Base-by-base conservation (phyloP, 1,140 invertebrate genomes). In the Gryon sp. region DNA sequence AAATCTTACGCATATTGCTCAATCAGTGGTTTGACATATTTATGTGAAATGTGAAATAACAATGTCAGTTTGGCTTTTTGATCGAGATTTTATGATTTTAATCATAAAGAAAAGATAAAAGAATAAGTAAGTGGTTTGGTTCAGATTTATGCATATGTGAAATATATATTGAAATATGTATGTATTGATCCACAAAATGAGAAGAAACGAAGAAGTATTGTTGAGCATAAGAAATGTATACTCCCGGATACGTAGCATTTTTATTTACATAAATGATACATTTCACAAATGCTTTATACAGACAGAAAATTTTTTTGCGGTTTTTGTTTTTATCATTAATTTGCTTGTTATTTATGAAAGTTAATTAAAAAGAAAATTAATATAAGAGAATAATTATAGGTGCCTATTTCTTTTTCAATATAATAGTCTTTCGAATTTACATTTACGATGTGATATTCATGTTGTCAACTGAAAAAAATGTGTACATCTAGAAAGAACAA, bases 231-330 rank as follows among this genome's bases (percentile, higher is more conserved):
- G 24, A 32, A 50, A 63, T 28, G 18, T 19, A 30, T 1, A 40
- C 45, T 20, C 24, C 24, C 20, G 20, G n/a, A 36, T 62, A 38
- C 12, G 55, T 24, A 19, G 11, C 46, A 40, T 38, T 50, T 12
- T 22, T 46, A 50, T 63, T 63, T 50, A 34, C 59, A 63, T 50
- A 59, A 59, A 59, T 34, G 15, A 24, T 46, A 24, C 36, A 11
- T 24, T 55, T 18, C 34, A n/a, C 2, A 30, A 41, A 8, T 30
- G n/a, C 7, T 41, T 41, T 38, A 2, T 18, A 34, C 8, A 15
- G 8, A 34, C 5, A 34, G 2, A 5, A 11, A 28, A 36, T 38
- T 52, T 20, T 52, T 36, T 2, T 34, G n/a, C n/a, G 2, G 6
- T n/a, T n/a, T n/a, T n/a, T 14, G 12, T 14, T 50, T 11, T 6